Base-by-base conservation (phyloP, 1,140 invertebrate genomes). In the Aphelenchoides avenae region DNA sequence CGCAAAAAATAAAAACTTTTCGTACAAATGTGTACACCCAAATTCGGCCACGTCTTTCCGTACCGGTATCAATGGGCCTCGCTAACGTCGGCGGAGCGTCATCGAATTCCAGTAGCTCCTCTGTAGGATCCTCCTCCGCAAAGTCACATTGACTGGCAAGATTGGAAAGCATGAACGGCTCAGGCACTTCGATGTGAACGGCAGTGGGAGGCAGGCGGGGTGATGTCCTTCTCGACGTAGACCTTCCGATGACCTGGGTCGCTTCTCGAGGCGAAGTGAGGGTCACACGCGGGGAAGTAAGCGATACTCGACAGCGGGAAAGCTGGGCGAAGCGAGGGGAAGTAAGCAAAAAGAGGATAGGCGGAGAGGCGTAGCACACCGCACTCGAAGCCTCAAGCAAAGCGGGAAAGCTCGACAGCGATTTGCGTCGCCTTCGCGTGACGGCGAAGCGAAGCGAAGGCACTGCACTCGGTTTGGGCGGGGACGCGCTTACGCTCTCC, bases 111-210 rank as follows among this genome's bases (percentile, higher is more conserved):
- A 18, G 20, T 3, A 41, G 39, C 39, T 22, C 39, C 26, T 24
- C 20, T 22, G 18, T 22, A 7, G 27, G 18, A 22, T 24, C 39
- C 26, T 41, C 39, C 26, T 7, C 39, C 26, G 7, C 26, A 41
- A 7, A 41, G 27, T 24, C 39, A 41, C 7, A 41, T 41, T 7
- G 39, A 26, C 7, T 41, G 39, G 67, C 67, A 22, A 70, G 51
- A 27, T 70, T 70, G 36, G 67, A 69, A 24, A 70, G 61, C 67
- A 70, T 70, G 20, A 70, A 70, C 6, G 67, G 67, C 18, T 53
- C 50, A 15, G 58, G 42, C 40, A 68, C 55, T n/a, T 42, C 52
- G 30, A 66, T 53, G 20, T 49, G 4, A 42, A n/a, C 26, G 24
- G n/a, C n/a, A n/a, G n/a, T n/a, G n/a, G n/a, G n/a, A n/a, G n/a